Evolutionary conservation across 2,888 invertebrate species (phyloP), one percentile per base, ranked within the genome.

Genomic region (Spilosoma lubricipeda): DNA sequence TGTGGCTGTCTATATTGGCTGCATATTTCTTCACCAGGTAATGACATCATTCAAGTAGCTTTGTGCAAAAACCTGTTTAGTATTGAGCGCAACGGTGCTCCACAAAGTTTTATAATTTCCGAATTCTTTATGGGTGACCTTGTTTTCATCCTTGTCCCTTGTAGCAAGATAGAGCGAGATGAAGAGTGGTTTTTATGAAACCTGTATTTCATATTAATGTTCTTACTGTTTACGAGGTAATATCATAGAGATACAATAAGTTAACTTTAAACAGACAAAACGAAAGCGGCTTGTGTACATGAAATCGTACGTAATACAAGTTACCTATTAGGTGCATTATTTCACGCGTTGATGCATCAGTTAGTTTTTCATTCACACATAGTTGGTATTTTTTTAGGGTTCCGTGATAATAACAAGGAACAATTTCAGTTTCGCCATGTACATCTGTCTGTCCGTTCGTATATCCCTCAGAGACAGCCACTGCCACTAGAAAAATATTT

Each of bases 1-100:
- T 99, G 18, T 99, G 99, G 99, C 96, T 99, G 45, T 99, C 99
- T 86, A 99, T 99, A 89, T 96, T 99, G 80, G 99, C 98, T 1
- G 99, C 99, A 0, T 99, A 99, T 92, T 98, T 99, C 92, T 98
- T 99, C 93, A 99, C 99, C 72, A 98, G 98, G 97, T 97, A 92
- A 87, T 89, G 87, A 88, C 86, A 84, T 88, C 87, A 87, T 83
- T 70, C 80, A 75, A 56, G 75, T 72, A 76, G 69, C 67, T 74
- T 76, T 69, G 80, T 85, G 83, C 82, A 80, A 77, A 86, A 88
- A 90, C 90, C 83, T 72, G 89, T 90, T 89, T 59, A 52, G 36
- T 59, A 77, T 56, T 56, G 75, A 80, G 42, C 73, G 45, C 77
- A 79, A 73, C 81, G 72, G 70, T 78, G 72, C 71, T 75, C 75